These are phyloP conservation scores for Epinephelus cyanopodus DNA, from an alignment of 2,113 vertebrate species.

Conservation along the genomic window DNA sequence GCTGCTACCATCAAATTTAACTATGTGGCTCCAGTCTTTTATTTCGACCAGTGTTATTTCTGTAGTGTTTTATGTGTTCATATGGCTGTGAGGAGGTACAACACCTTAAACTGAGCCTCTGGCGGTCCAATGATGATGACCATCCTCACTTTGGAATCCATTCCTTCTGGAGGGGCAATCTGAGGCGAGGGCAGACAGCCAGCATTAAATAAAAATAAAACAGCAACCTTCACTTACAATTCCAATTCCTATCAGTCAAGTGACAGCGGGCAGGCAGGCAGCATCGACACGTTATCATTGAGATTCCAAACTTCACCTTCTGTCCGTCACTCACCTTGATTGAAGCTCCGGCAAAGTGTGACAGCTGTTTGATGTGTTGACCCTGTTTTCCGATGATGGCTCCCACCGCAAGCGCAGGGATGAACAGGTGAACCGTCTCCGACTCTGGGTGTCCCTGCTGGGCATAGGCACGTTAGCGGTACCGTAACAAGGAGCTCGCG, in stretches of 20 bases:
- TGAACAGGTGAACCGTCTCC: slow-evolving; percentile 97
- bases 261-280: not conserved
- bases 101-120: slow-evolving; percentile 99
- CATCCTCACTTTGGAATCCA: slow-evolving; percentile 95
- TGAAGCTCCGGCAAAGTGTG: slow-evolving; percentile 96
- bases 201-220: not conserved
- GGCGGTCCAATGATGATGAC: slow-evolving; percentile 97
- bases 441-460: slow-evolving; percentile 89
- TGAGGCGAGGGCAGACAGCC: slow-evolving; percentile 61
- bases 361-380: slow-evolving; percentile 99
- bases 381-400: slow-evolving; percentile 99
- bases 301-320: slow-evolving; percentile 22
- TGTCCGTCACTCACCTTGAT: slow-evolving; percentile 90
- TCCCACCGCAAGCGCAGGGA: slow-evolving; percentile 96
- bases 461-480: slow-evolving; percentile 33
- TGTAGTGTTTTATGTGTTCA: not conserved
- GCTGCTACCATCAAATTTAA: not conserved
- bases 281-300: slow-evolving; percentile 6
- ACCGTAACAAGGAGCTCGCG: not conserved
- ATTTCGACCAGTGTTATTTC: not conserved
- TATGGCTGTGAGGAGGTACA: not conserved
- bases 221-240: not conserved
- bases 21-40: not conserved
- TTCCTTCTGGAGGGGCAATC: slow-evolving; percentile 96
- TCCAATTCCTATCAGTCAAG: slow-evolving; percentile 22